A percentile compares a stretch with the other conserved stretches of the same genome.
These are phyloP conservation scores for Aquatica leii DNA, from an alignment of 2,888 invertebrate genomes.

Conservation along the genomic window DNA sequence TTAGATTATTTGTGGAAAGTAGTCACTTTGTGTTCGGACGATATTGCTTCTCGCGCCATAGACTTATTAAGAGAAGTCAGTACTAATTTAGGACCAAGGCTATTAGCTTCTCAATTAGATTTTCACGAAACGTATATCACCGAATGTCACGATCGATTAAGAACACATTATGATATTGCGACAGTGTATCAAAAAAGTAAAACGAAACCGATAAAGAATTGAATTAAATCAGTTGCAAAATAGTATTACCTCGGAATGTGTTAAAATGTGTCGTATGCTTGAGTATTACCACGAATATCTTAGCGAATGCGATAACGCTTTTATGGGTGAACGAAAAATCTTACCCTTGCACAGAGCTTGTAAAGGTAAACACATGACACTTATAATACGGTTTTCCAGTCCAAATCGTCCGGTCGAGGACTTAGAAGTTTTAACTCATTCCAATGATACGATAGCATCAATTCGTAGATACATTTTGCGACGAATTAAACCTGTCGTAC, in stretches of 20 bases:
- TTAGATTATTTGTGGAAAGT: conserved; percentile 91
- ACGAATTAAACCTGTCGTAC: conserved; percentile 69
- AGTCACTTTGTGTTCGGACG: conserved; percentile 89
- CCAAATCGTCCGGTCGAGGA: conserved; percentile 90
- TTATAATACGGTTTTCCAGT: conserved; percentile 82
- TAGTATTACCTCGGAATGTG: conserved; percentile 72
- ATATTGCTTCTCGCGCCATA: conserved; percentile 92
- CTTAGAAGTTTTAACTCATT: conserved; percentile 90
- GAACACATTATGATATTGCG: conserved; percentile 86
- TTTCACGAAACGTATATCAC: conserved; percentile 94
- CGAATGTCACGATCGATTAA: conserved; percentile 89
- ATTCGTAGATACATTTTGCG: conserved; percentile 81
- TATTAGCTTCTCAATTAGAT: conserved; percentile 78
- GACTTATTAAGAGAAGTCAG: conserved; percentile 91
- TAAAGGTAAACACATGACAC: conserved; percentile 86
- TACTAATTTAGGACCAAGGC: conserved; percentile 88
- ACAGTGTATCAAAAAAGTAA: conserved; percentile 67
- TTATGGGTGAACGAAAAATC: conserved; percentile 86
- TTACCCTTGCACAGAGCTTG: conserved; percentile 90
- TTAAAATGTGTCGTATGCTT: conserved; percentile 91
- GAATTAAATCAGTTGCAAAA: conserved; percentile 60
- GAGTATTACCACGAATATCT: conserved; percentile 95
- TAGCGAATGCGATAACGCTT: conserved; percentile 91
- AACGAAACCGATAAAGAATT: conserved; percentile 59
- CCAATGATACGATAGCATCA: conserved; percentile 91